Evolutionary conservation across 1,140 invertebrate genomes (phyloP).

Genomic region (Dreissena polymorpha): DNA sequence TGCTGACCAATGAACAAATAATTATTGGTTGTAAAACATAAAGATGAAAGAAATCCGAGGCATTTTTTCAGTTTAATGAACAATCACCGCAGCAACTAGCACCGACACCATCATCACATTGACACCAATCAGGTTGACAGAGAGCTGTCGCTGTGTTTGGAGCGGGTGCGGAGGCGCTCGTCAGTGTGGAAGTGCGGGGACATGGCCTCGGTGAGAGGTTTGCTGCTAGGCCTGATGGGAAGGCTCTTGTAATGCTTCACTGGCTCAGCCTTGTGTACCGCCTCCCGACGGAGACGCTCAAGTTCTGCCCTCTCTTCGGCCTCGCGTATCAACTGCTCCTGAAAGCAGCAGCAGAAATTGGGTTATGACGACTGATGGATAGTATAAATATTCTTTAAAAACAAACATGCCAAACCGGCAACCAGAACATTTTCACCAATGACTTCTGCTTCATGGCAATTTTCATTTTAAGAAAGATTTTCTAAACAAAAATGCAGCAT

Average conservation of each 20-base stretch:
- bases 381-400: too few relatives aligned
- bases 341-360: conserved; percentile 2
- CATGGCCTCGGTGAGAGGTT: conserved; percentile 76
- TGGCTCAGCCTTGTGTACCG: conserved; percentile 80
- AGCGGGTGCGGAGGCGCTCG: conserved; percentile 54
- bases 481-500: too few relatives aligned
- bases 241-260: conserved; percentile 77
- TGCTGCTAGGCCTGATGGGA: conserved; percentile 75
- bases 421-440: too few relatives aligned
- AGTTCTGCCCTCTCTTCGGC: conserved; percentile 78
- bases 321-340: conserved; percentile 63
- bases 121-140: neutral
- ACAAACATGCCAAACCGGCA: too few relatives aligned
- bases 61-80: too few relatives aligned
- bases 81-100: neutral
- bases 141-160: conserved; percentile 23
- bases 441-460: too few relatives aligned
- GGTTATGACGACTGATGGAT: too few relatives aligned
- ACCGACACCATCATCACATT: neutral
- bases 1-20: too few relatives aligned
- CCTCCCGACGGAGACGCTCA: conserved; percentile 73
- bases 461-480: too few relatives aligned
- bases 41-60: too few relatives aligned
- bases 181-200: conserved; percentile 78
- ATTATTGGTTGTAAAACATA: too few relatives aligned